These are phyloP conservation scores for Catharus minimus DNA, from an alignment of 2,113 vertebrate species.

Conservation along the genomic window DNA sequence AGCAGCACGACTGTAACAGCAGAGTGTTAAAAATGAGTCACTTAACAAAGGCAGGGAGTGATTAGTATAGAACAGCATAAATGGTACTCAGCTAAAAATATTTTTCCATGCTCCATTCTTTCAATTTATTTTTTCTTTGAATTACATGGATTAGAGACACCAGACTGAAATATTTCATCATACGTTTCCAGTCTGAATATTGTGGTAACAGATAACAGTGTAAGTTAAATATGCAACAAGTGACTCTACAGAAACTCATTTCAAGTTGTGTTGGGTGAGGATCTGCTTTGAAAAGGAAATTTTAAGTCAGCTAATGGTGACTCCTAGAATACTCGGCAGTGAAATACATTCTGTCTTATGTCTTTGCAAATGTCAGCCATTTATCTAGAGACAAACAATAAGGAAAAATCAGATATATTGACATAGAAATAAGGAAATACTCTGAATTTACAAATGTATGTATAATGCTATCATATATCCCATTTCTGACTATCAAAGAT, in stretches of 20 bases:
- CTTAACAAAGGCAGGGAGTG: conserved; percentile 2
- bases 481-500: background rate
- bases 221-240: background rate
- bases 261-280: background rate
- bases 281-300: background rate
- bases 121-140: background rate
- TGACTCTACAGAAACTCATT: background rate
- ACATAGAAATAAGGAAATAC: background rate
- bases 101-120: background rate
- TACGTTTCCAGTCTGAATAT: background rate
- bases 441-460: background rate
- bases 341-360: background rate
- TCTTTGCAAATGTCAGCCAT: background rate
- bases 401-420: background rate
- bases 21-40: conserved; percentile 39
- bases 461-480: background rate
- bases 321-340: background rate
- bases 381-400: background rate
- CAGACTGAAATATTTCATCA: background rate
- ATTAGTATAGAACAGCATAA: conserved; percentile 16
- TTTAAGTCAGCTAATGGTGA: background rate
- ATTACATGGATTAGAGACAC: background rate
- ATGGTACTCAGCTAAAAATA: background rate
- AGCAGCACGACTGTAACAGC: conserved; percentile 14
- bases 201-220: background rate